Evolutionary conservation across 2,888 invertebrate species (phyloP).

Genomic region (Allolobophora icterica): DNA sequence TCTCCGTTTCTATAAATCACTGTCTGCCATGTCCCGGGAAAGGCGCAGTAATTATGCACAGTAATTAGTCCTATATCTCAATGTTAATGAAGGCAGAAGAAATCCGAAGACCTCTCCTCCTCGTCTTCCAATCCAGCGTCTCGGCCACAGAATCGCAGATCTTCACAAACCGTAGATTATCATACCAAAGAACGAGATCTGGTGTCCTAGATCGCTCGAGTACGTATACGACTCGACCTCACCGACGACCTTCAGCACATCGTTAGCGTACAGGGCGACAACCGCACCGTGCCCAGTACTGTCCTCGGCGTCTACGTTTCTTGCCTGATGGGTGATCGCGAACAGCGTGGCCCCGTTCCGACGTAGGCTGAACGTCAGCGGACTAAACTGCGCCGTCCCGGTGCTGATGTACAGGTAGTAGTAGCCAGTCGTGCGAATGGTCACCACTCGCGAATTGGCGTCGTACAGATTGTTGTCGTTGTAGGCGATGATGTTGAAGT

Average conservation of each 20-base stretch:
- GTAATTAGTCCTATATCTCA: neutral
- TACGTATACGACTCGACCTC: constrained; percentile 34
- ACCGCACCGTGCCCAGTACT: constrained; percentile 35
- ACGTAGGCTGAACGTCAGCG: constrained; percentile 29
- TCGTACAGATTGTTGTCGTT: constrained; percentile 35
- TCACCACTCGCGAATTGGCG: constrained; percentile 5
- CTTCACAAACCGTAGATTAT: constrained; percentile 19
- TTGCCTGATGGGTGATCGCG: constrained; percentile 8
- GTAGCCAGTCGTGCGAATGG: constrained; percentile 32
- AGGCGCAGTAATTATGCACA: neutral
- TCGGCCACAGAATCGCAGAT: too few relatives aligned
- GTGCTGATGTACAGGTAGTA: constrained; percentile 39
- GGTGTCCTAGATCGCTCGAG: constrained; percentile 34
- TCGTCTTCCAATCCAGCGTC: neutral
- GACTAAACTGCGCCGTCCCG: neutral
- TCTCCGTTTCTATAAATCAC: neutral
- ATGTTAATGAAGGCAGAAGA: neutral
- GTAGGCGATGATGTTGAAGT: constrained; percentile 32
- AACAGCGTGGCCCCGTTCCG: constrained; percentile 14
- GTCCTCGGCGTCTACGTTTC: constrained; percentile 34
- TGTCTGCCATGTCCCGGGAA: neutral
- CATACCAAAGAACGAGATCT: constrained; percentile 39
- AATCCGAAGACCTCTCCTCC: neutral
- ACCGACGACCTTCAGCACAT: constrained; percentile 38
- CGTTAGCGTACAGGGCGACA: constrained; percentile 2